These are phyloP conservation scores for Synanthedon myopaeformis DNA, from an alignment of 2,888 invertebrate species.

Conservation along the genomic window DNA sequence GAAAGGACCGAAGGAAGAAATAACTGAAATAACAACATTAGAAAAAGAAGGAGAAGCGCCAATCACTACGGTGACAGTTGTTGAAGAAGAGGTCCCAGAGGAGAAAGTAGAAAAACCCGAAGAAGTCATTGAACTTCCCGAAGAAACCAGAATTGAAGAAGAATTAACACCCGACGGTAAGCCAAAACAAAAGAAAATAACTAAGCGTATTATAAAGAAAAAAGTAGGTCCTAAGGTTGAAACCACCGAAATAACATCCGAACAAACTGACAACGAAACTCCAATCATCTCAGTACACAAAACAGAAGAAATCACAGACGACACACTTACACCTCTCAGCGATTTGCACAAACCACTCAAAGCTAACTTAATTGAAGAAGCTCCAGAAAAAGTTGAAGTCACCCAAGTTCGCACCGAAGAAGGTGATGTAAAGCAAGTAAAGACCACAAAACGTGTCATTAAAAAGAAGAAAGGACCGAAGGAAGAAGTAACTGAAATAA, in stretches of 20 bases:
- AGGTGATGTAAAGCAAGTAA: conserved; percentile 9
- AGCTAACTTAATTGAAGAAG: conserved; percentile 11
- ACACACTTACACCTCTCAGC: conserved; percentile 16
- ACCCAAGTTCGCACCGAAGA: conserved; percentile 9
- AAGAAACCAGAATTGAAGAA: conserved; percentile 23
- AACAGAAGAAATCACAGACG: conserved; percentile 6
- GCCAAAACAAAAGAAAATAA: conserved; percentile 14
- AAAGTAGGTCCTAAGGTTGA: conserved; percentile 30
- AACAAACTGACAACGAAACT: conserved; percentile 25
- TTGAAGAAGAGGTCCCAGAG: conserved; percentile 16
- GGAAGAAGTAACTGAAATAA: conserved; percentile 30
- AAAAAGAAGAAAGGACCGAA: conserved; percentile 7
- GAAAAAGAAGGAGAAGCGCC: conserved; percentile 22
- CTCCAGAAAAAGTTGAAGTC: conserved; percentile 9
- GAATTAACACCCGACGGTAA: conserved; percentile 14
- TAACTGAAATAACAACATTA: conserved; percentile 22
- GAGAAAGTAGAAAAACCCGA: conserved; percentile 9
- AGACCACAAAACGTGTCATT: conserved; percentile 6
- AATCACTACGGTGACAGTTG: conserved; percentile 9
- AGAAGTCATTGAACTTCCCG: conserved; percentile 27
- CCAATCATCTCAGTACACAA: conserved; percentile 10
- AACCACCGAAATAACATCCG: conserved; percentile 27
- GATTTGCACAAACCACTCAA: conserved; percentile 17
- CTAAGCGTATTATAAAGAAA: conserved; percentile 25
- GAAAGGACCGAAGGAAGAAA: conserved; percentile 20